Evolutionary conservation across 2,113 vertebrate species (phyloP).

Genomic region (Dissostichus mawsoni): DNA sequence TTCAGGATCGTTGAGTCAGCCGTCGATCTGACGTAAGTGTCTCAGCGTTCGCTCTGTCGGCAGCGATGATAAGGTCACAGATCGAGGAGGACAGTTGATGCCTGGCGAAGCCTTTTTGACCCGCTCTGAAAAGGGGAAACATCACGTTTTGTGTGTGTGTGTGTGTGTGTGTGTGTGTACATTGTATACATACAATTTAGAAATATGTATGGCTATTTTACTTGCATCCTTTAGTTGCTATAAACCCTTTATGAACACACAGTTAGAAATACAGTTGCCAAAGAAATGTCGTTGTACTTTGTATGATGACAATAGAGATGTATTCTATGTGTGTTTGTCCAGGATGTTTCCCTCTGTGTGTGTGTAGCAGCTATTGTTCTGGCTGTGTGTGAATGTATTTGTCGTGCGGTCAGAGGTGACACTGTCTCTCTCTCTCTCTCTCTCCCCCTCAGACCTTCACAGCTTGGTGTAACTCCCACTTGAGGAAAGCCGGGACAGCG

Average conservation of each 20-base stretch:
- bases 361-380: no score
- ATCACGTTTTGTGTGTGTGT: neutral
- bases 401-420: constrained; percentile 3
- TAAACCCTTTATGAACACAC: no score
- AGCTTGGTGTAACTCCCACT: constrained; percentile 95
- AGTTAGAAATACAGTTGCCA: no score
- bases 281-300: no score
- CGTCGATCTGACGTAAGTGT: constrained; percentile 20
- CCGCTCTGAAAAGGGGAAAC: neutral
- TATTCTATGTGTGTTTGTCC: no score
- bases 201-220: no score
- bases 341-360: no score
- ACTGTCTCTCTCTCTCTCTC: neutral
- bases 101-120: constrained; percentile 26
- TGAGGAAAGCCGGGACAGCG: constrained; percentile 93
- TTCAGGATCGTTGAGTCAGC: constrained; percentile 7
- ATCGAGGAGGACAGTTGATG: constrained; percentile 35
- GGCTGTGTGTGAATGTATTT: constrained; percentile 2
- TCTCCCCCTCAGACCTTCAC: constrained; percentile 89
- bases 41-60: neutral
- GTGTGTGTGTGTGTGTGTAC: no score
- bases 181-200: no score
- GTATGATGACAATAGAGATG: no score
- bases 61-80: constrained; percentile 11
- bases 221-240: no score